These are phyloP conservation scores for Aphrophora alni DNA, from an alignment of 2,888 invertebrate species.

Conservation along the genomic window DNA sequence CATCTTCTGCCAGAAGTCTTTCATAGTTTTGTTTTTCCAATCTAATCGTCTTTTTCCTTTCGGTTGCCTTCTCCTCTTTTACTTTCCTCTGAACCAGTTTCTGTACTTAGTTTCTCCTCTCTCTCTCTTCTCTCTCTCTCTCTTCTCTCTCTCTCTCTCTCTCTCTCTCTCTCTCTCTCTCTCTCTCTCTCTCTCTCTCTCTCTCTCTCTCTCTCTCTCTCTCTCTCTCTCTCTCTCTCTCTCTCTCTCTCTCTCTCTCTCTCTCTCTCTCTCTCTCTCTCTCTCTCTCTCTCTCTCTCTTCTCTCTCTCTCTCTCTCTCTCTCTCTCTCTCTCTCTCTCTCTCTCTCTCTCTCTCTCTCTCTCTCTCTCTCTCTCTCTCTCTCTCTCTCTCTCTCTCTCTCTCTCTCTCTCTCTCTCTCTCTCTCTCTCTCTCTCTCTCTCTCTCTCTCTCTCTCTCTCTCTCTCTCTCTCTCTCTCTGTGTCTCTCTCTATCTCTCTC, in stretches of 20 bases:
- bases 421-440: neutral
- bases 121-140: conserved; percentile 3
- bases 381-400: conserved; percentile 6
- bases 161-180: neutral
- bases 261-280: neutral
- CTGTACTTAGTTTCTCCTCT: no score
- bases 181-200: neutral
- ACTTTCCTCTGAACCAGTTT: neutral
- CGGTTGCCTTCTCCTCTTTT: neutral
- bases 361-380: conserved; percentile 14
- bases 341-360: conserved; percentile 2
- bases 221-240: neutral
- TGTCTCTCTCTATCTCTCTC: neutral
- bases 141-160: conserved; percentile 17
- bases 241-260: neutral
- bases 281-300: neutral
- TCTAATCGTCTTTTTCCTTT: no score
- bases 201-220: no score
- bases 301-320: neutral
- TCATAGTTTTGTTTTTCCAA: no score
- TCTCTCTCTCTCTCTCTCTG: neutral
- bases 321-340: neutral
- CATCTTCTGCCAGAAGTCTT: no score
- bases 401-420: neutral
- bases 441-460: neutral